Base-by-base conservation (phyloP, 2,888 invertebrate genomes). In the Phania funesta region DNA sequence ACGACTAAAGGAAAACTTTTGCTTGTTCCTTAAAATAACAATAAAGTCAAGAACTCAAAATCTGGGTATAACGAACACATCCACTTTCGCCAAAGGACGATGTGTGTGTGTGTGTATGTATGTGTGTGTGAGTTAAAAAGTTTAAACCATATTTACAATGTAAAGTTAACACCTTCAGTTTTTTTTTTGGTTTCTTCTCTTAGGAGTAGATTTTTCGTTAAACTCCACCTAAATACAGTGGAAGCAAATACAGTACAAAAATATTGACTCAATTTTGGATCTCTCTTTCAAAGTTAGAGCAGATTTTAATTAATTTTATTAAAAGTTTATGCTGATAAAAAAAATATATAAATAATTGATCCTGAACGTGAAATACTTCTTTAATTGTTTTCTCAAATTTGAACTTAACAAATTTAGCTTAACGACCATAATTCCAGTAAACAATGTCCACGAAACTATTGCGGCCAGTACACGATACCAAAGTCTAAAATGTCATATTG, bases 151-250 rank as follows among this genome's bases (percentile, higher is more conserved):
- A 83, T 84, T 83, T 79, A 85, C 84, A 84, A 80, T 85, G 84
- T 84, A 78, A 83, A 83, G 81, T 83, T 85, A 85, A 84, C 85
- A 84, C 85, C 84, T 83, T 80, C 58, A 18, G 11, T n/a, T 50
- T 64, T 65, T 58, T 44, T 58, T 54, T 11, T 54, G 5, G n/a
- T 46, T 35, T 3, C 41, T 50, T 11, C 13, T 52, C 11, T 44
- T 24, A 3, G 1, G 9, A 35, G 22, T 32, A 20, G 20, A 22
- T 16, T 20, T 46, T 3, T 8, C 8, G 22, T 0, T 9, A 35
- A 48, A 64, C 13, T 41, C n/a, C 1, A 16, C 20, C 24, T 41
- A 24, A 20, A 22, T 29, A 67, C 58, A 64, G 54, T 65, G 48
- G 13, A 3, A 64, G 3, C 11, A 52, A 73, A 29, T 20, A 60